Conservation (phyloP, 2,113 vertebrate genomes). For the Cyprinodon tularosa region DNA sequence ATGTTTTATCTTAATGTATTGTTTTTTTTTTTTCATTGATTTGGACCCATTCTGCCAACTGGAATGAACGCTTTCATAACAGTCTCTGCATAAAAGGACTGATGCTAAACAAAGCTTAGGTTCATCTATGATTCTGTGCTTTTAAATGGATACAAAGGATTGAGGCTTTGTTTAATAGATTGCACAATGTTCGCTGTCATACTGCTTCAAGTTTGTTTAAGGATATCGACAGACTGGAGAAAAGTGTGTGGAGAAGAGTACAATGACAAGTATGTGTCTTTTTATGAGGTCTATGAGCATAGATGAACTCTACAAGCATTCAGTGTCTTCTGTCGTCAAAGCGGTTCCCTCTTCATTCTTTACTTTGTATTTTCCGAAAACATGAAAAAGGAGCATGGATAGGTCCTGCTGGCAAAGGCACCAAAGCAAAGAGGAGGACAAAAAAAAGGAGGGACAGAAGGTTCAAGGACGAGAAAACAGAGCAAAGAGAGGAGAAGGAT, state of each 20-base stretch:
- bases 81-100: constrained; percentile 1
- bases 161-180: constrained; percentile 32
- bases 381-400: constrained; percentile 55
- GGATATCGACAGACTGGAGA: constrained; percentile 8
- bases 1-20: constrained; percentile 17
- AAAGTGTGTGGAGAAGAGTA: constrained; percentile 6
- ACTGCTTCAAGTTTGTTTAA: constrained; percentile 37
- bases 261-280: constrained; percentile 44
- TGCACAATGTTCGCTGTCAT: constrained; percentile 12
- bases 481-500: constrained; percentile 65
- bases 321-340: constrained; percentile 65
- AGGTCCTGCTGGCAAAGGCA: constrained; percentile 48
- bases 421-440: constrained; percentile 41
- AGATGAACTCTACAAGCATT: constrained; percentile 75
- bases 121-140: constrained; percentile 1
- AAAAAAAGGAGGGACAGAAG: constrained; percentile 57
- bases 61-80: constrained; percentile 12
- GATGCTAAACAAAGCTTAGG: constrained; percentile 22
- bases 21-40: constrained; percentile 9
- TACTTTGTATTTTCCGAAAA: constrained; percentile 59
- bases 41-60: constrained; percentile 20
- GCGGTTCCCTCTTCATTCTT: constrained; percentile 58
- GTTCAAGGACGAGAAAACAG: constrained; percentile 60
- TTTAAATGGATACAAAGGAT: constrained; percentile 9
- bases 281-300: constrained; percentile 47